A percentile compares a stretch with the other conserved stretches of the same genome.
Evolutionary conservation across 1,140 invertebrate genomes (phyloP).

Genomic region (Drosophila sucinea): DNA sequence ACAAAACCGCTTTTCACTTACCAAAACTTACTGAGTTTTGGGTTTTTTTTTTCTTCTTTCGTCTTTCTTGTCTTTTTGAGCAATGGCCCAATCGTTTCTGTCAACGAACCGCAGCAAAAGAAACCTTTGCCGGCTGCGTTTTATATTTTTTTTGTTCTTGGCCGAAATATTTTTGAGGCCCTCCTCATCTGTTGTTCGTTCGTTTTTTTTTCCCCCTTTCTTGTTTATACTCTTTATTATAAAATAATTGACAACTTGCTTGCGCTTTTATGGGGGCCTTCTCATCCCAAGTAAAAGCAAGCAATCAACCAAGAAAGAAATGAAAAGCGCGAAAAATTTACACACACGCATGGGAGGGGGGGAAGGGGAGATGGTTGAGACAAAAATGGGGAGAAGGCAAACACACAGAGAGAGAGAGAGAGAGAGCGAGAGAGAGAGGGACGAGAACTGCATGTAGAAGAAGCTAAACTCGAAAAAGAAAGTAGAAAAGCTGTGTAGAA

Average conservation of each 20-base stretch:
- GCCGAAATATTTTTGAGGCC: slow-evolving; percentile 56
- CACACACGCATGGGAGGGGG: slow-evolving; percentile 9
- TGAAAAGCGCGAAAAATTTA: slow-evolving; percentile 58
- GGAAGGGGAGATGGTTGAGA: neutral
- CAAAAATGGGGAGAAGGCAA: neutral
- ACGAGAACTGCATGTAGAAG: slow-evolving; percentile 38
- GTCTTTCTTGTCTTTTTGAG: slow-evolving; percentile 17
- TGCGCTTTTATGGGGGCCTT: slow-evolving; percentile 41
- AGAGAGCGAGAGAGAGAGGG: neutral
- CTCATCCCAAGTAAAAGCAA: slow-evolving; percentile 59
- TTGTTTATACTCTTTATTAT: slow-evolving; percentile 47
- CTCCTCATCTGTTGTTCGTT: slow-evolving; percentile 12
- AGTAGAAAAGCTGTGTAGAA: slow-evolving; percentile 44
- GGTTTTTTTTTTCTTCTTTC: neutral
- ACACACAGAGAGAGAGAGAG: slow-evolving; percentile 10
- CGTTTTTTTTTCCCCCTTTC: neutral
- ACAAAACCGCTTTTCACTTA: slow-evolving; percentile 58
- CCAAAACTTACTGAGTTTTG: slow-evolving; percentile 17
- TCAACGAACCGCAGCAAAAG: slow-evolving; percentile 22
- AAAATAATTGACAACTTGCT: slow-evolving; percentile 73
- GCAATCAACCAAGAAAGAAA: slow-evolving; percentile 34
- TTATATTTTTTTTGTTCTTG: slow-evolving; percentile 58
- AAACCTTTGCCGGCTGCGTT: slow-evolving; percentile 27
- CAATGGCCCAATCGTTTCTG: slow-evolving; percentile 46
- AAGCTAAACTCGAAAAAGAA: slow-evolving; percentile 64